Conservation (phyloP, 2,113 vertebrate species). For the Chloropsis cyanopogon region DNA sequence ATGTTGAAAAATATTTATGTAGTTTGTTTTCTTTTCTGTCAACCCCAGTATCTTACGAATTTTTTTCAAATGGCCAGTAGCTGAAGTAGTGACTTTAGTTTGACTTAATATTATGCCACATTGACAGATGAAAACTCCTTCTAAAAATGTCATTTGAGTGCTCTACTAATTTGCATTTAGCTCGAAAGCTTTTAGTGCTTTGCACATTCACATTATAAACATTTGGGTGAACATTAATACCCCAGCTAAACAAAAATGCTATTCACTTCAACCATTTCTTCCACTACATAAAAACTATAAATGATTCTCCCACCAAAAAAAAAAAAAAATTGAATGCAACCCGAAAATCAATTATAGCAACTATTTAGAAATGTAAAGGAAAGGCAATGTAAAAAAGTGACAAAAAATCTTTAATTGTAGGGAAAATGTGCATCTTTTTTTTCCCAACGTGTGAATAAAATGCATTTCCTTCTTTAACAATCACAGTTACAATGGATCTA, state of each 20-base stretch:
- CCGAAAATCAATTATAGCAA: slow-evolving; percentile 82
- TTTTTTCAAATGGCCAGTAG: slow-evolving; percentile 85
- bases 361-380: slow-evolving; percentile 84
- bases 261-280: slow-evolving; percentile 95
- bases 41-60: slow-evolving; percentile 79
- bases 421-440: slow-evolving; percentile 85
- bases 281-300: slow-evolving; percentile 93
- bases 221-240: slow-evolving; percentile 99
- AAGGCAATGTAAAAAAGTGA: slow-evolving; percentile 82
- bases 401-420: slow-evolving; percentile 88
- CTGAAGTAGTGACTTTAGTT: slow-evolving; percentile 84
- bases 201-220: slow-evolving; percentile 97
- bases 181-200: slow-evolving; percentile 87
- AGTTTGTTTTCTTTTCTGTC: slow-evolving; percentile 87
- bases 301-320: slow-evolving; percentile 85
- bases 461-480: slow-evolving; percentile 87
- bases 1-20: slow-evolving; percentile 88
- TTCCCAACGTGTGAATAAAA: slow-evolving; percentile 87
- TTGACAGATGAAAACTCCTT: slow-evolving; percentile 85
- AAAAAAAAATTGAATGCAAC: slow-evolving; percentile 72
- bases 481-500: slow-evolving; percentile 84
- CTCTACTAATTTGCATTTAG: slow-evolving; percentile 84
- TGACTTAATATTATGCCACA: slow-evolving; percentile 85
- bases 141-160: slow-evolving; percentile 86
- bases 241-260: slow-evolving; percentile 93